phyloP scores from a whole-genome alignment of 1,140 invertebrate species.

The Leucophenga varia region DNA sequence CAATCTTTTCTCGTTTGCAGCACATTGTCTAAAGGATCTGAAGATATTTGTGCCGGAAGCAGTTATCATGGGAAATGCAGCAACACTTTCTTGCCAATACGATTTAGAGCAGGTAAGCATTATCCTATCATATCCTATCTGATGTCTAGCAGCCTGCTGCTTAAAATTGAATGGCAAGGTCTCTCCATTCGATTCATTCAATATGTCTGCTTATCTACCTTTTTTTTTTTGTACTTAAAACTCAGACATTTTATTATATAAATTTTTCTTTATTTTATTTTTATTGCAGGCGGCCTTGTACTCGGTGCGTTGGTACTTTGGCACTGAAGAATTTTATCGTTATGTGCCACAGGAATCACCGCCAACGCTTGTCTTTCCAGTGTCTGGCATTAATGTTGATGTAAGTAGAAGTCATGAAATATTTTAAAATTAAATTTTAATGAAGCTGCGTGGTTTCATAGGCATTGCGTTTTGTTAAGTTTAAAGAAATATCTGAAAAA shows the following conservation, averaged over 20 bases:
- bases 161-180: no score
- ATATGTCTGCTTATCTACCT: no score
- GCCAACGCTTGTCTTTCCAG: constrained; percentile 68
- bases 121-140: background rate
- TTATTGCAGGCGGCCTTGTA: constrained; percentile 66
- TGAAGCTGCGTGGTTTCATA: no score
- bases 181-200: no score
- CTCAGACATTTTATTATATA: background rate
- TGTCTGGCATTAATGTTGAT: constrained; percentile 72
- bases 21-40: constrained; percentile 66
- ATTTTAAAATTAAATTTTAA: background rate
- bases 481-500: no score
- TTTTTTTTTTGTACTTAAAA: background rate
- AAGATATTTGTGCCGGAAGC: constrained; percentile 73
- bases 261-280: constrained; percentile 14
- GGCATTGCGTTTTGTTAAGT: no score
- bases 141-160: constrained; percentile 20
- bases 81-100: constrained; percentile 75
- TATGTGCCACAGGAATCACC: constrained; percentile 71
- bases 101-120: constrained; percentile 68
- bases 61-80: constrained; percentile 70
- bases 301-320: constrained; percentile 81
- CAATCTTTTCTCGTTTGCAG: constrained; percentile 18
- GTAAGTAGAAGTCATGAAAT: constrained; percentile 62
- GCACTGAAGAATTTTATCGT: constrained; percentile 77